Evolutionary conservation across 2,888 invertebrate genomes (phyloP).

Genomic region (Physocephala rufipes): DNA sequence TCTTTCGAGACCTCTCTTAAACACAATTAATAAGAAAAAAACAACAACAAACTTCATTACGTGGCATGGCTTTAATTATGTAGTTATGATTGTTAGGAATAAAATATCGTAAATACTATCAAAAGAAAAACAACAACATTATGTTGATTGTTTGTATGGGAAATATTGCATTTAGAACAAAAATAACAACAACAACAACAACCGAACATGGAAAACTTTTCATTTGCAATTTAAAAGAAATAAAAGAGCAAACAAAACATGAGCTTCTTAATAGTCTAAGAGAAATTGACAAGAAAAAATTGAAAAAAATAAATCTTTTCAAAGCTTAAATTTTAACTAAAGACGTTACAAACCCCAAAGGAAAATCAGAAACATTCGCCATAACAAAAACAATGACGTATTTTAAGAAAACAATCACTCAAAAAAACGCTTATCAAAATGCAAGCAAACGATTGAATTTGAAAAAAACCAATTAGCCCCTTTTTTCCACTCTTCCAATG

Average conservation of each 20-base stretch:
- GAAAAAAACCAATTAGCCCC: too few relatives aligned
- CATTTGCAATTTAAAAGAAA: background rate
- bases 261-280: constrained; percentile 17
- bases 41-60: background rate
- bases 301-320: background rate
- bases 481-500: too few relatives aligned
- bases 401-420: too few relatives aligned
- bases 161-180: constrained; percentile 28
- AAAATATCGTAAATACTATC: background rate
- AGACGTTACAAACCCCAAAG: background rate
- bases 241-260: background rate
- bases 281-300: constrained; percentile 16
- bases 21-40: constrained; percentile 8
- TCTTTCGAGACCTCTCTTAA: background rate
- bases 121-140: constrained; percentile 11
- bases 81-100: constrained; percentile 2
- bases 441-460: too few relatives aligned
- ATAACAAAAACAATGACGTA: too few relatives aligned
- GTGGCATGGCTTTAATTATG: background rate
- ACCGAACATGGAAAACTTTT: background rate
- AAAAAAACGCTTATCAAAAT: too few relatives aligned
- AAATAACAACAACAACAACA: constrained; percentile 8
- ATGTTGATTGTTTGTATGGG: too few relatives aligned
- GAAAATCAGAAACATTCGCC: background rate
- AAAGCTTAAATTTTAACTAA: constrained; percentile 10